phyloP scores from a whole-genome alignment of 2,797 vertebrate genomes.

The Pipistrellus pipistrellus region DNA sequence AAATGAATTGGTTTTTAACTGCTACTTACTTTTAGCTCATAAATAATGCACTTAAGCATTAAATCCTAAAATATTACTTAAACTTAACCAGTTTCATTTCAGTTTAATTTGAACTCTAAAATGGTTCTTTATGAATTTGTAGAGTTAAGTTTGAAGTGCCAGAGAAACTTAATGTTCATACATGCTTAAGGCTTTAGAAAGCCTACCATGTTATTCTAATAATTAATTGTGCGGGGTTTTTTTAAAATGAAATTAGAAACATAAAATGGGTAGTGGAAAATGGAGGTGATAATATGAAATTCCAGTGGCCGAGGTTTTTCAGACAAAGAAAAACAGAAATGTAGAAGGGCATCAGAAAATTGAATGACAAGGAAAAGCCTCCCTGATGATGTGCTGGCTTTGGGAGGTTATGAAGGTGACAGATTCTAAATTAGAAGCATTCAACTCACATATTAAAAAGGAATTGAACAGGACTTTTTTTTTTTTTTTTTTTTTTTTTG shows the following conservation, averaged over 20 bases:
- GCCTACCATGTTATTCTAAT: background rate
- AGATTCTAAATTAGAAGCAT: slow-evolving; percentile 71
- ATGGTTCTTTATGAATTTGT: slow-evolving; percentile 50
- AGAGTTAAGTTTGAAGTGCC: background rate
- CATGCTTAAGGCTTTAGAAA: background rate
- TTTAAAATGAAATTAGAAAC: slow-evolving; percentile 1
- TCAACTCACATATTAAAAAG: slow-evolving; percentile 55
- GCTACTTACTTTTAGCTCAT: slow-evolving; percentile 41
- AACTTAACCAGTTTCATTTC: slow-evolving; percentile 51
- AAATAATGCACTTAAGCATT: slow-evolving; percentile 51
- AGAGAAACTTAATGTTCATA: slow-evolving; percentile 17
- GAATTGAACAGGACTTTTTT: background rate
- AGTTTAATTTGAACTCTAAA: slow-evolving; percentile 32
- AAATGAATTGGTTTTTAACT: slow-evolving; percentile 59
- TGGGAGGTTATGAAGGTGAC: slow-evolving; percentile 17
- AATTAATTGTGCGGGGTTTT: slow-evolving; percentile 24
- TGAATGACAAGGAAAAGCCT: slow-evolving; percentile 53
- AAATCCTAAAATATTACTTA: slow-evolving; percentile 51
- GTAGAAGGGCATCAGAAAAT: slow-evolving; percentile 61
- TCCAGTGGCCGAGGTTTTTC: slow-evolving; percentile 16
- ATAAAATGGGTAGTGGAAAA: slow-evolving; percentile 55
- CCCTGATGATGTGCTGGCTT: slow-evolving; percentile 45
- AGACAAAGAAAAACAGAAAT: slow-evolving; percentile 39
- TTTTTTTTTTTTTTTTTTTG: background rate
- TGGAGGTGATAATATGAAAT: slow-evolving; percentile 22